Evolutionary conservation across 2,888 invertebrate species (phyloP).

Genomic region (Kuschelorhynchus macadamiae): DNA sequence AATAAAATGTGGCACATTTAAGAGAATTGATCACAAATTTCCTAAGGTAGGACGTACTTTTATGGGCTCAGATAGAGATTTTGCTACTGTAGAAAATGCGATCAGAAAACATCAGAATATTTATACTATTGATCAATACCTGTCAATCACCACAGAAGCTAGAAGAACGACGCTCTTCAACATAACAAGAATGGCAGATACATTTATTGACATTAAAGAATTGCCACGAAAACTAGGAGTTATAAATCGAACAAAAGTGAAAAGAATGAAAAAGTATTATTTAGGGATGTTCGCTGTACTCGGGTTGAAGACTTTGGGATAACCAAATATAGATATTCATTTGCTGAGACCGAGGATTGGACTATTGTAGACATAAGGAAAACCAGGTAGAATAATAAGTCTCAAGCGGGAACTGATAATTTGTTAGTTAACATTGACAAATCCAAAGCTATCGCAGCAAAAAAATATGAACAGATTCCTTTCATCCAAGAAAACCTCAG

Average conservation of each 20-base stretch:
- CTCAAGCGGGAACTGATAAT: neutral
- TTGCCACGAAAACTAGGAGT: slow-evolving; percentile 3
- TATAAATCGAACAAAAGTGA: neutral
- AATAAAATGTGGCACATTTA: slow-evolving; percentile 53
- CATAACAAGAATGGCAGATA: slow-evolving; percentile 1
- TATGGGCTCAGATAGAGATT: slow-evolving; percentile 58
- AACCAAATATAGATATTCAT: too few species aligned
- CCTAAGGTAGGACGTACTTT: slow-evolving; percentile 61
- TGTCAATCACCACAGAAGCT: slow-evolving; percentile 4
- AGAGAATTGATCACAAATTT: slow-evolving; percentile 60
- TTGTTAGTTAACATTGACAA: slow-evolving; percentile 10
- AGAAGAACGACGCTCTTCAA: slow-evolving; percentile 4
- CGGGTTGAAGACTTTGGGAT: too few species aligned
- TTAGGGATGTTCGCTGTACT: too few species aligned
- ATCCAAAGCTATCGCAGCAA: slow-evolving; percentile 15
- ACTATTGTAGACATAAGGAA: too few species aligned
- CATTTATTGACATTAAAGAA: neutral
- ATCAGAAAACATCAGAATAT: too few species aligned
- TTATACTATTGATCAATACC: slow-evolving; percentile 1
- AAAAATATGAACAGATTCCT: slow-evolving; percentile 18
- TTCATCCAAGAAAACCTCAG: slow-evolving; percentile 4
- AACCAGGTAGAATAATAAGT: neutral
- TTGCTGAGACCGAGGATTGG: too few species aligned
- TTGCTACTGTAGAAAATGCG: too few species aligned
- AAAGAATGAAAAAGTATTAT: too few species aligned